Percentiles rank a stretch among this genome's conserved stretches.
phyloP scores from a whole-genome alignment of 2,113 vertebrate genomes.

The Panthera leo region DNA sequence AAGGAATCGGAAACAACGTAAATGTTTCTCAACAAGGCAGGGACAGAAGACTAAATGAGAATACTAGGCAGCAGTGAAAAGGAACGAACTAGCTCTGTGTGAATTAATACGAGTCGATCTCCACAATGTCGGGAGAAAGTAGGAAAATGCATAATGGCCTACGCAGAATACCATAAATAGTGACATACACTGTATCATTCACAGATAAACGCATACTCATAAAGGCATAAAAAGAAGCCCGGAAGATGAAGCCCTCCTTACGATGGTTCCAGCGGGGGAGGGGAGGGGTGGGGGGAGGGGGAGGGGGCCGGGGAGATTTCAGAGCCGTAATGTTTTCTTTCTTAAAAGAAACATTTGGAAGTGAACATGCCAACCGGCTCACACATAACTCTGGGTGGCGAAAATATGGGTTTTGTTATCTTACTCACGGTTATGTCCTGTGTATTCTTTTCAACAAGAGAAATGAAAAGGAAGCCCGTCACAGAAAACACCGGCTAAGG shows the following conservation, averaged over 20 bases:
- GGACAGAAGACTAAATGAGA: background rate
- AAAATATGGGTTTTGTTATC: background rate
- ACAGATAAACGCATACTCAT: background rate
- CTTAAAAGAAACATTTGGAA: background rate
- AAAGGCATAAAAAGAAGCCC: background rate
- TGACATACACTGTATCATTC: background rate
- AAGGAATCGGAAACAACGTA: background rate
- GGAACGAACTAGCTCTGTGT: too few relatives aligned
- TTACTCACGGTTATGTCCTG: background rate
- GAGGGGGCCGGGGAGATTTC: background rate
- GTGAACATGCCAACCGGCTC: background rate
- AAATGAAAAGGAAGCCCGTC: background rate
- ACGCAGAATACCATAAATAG: background rate
- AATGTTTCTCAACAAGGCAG: background rate
- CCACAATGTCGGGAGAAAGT: background rate
- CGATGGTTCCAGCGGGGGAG: background rate
- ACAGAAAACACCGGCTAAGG: background rate
- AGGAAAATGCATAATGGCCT: background rate
- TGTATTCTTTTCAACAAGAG: background rate
- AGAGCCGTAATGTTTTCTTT: background rate
- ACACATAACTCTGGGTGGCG: background rate
- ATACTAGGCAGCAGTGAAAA: accelerated
- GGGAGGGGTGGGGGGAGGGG: background rate
- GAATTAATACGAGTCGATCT: background rate
- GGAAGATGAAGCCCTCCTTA: background rate